phyloP scores from a whole-genome alignment of 2,888 invertebrate species.

The Agrilus mali region DNA sequence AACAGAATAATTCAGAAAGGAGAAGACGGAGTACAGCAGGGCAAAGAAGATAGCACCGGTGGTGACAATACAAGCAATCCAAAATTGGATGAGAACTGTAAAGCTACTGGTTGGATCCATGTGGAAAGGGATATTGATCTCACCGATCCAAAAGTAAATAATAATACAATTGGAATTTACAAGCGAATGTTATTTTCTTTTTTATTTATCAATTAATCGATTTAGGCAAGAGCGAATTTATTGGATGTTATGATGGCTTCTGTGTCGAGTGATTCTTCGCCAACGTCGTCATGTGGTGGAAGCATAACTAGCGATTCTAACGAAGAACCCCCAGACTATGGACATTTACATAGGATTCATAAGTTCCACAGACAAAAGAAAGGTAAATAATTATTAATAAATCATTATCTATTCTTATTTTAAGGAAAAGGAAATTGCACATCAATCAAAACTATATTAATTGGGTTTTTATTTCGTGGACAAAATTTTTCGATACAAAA shows the following conservation, averaged over 20 bases:
- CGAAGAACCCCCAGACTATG: constrained; percentile 51
- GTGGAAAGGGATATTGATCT: constrained; percentile 66
- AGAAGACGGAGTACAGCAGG: constrained; percentile 28
- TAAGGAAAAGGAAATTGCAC: background rate
- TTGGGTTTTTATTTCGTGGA: constrained; percentile 3
- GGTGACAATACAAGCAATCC: constrained; percentile 16
- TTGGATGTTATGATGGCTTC: constrained; percentile 58
- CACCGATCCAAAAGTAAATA: constrained; percentile 59
- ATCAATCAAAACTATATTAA: constrained; percentile 9
- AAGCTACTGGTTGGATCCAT: constrained; percentile 69
- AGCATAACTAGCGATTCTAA: constrained; percentile 47
- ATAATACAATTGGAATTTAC: too few species aligned
- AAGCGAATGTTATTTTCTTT: background rate
- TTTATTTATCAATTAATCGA: constrained; percentile 1
- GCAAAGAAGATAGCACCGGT: constrained; percentile 9
- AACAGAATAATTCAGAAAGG: constrained; percentile 51
- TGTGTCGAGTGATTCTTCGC: constrained; percentile 54
- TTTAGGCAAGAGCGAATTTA: constrained; percentile 60
- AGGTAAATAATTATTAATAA: constrained; percentile 37
- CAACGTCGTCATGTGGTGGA: constrained; percentile 52
- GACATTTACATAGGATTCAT: constrained; percentile 54
- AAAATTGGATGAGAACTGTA: constrained; percentile 48
- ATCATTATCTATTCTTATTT: background rate
- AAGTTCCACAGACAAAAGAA: constrained; percentile 64
- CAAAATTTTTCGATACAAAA: background rate